Evolutionary conservation across 2,113 vertebrate species (phyloP).

Genomic region (Percina caprodes): DNA sequence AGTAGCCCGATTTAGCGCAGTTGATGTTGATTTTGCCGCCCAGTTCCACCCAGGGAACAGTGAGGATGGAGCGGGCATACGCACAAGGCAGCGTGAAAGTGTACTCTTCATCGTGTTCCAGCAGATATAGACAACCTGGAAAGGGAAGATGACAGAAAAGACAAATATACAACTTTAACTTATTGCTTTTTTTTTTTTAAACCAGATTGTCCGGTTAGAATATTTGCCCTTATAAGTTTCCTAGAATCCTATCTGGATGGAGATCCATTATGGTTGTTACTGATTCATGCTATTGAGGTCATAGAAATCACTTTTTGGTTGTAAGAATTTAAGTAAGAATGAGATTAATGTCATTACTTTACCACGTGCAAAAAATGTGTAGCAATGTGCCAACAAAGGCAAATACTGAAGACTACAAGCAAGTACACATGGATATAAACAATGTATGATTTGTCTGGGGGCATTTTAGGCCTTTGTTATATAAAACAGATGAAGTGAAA

Average conservation of each 20-base stretch:
- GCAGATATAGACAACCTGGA: constrained; percentile 89
- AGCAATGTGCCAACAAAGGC: too few relatives aligned
- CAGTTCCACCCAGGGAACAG: constrained; percentile 98
- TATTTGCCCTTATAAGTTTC: neutral
- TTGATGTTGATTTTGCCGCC: constrained; percentile 95
- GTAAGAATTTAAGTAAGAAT: neutral
- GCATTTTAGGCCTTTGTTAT: too few relatives aligned
- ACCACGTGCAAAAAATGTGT: neutral
- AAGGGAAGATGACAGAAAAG: rapidly evolving
- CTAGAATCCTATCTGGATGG: neutral
- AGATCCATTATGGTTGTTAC: neutral
- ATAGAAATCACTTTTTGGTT: neutral
- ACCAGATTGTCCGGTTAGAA: neutral
- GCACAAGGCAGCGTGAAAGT: constrained; percentile 95
- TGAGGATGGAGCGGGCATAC: constrained; percentile 97
- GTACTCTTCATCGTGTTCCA: constrained; percentile 96
- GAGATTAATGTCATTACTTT: neutral
- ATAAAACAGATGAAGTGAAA: too few relatives aligned
- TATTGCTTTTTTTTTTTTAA: neutral
- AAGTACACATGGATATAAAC: too few relatives aligned
- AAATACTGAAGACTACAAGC: too few relatives aligned
- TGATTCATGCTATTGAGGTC: neutral
- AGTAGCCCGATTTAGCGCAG: constrained; percentile 94
- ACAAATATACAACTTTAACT: neutral
- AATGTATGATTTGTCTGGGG: too few relatives aligned